Conservation (phyloP, 2,888 invertebrate genomes). For the Nebria brevicollis region DNA sequence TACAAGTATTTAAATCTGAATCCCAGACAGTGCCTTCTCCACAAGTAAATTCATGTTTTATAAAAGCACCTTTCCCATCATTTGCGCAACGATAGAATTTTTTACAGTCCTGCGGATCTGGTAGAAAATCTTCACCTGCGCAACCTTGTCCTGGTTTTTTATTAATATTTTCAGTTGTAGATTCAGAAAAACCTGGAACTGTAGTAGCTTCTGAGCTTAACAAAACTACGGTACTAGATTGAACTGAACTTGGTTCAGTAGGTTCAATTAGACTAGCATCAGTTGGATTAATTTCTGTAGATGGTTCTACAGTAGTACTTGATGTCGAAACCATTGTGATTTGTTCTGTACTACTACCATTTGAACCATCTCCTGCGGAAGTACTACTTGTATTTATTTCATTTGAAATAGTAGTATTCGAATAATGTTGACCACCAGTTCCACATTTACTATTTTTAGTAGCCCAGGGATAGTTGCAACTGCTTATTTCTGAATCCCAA, state of each 20-base stretch:
- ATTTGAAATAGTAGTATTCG: background rate
- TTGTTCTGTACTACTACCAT: background rate
- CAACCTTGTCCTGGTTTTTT: slow-evolving; percentile 58
- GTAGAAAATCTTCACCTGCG: slow-evolving; percentile 75
- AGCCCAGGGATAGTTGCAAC: slow-evolving; percentile 72
- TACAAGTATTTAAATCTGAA: slow-evolving; percentile 73
- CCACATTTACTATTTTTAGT: slow-evolving; percentile 14
- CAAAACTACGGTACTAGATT: background rate
- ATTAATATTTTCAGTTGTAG: background rate
- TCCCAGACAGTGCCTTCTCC: slow-evolving; percentile 84
- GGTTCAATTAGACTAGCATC: background rate
- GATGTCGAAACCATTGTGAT: background rate
- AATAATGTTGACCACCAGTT: background rate
- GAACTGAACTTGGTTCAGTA: background rate
- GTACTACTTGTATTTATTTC: slow-evolving; percentile 1
- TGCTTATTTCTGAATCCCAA: slow-evolving; percentile 75
- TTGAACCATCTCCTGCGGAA: background rate
- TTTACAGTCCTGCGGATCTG: slow-evolving; percentile 77
- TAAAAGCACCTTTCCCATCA: slow-evolving; percentile 68
- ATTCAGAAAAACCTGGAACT: background rate
- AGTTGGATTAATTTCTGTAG: background rate
- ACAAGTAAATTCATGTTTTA: slow-evolving; percentile 77
- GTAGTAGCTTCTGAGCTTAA: background rate
- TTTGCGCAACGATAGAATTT: slow-evolving; percentile 80
- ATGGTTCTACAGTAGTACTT: background rate